These are phyloP conservation scores for Procambarus virginalis DNA, from an alignment of 1,140 invertebrate genomes.

Conservation along the genomic window DNA sequence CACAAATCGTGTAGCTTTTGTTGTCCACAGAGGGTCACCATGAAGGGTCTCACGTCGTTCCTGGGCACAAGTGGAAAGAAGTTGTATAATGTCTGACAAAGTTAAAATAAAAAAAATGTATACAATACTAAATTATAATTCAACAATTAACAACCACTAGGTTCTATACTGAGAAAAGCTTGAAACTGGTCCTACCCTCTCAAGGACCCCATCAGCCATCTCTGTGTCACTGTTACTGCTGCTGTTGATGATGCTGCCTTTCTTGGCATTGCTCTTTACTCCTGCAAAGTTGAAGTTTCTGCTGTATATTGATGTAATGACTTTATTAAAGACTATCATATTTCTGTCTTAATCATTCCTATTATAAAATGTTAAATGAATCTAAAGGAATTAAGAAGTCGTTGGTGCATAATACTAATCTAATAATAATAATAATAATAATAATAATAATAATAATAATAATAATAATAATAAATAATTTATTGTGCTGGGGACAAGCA, in stretches of 20 bases:
- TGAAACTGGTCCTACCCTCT: neutral
- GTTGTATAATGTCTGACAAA: neutral
- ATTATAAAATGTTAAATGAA: too few relatives aligned
- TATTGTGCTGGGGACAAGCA: too few relatives aligned
- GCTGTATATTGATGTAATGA: too few relatives aligned
- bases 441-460: too few relatives aligned
- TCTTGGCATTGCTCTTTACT: neutral
- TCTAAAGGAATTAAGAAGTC: too few relatives aligned
- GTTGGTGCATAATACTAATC: too few relatives aligned
- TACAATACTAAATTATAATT: neutral
- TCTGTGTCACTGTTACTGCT: neutral
- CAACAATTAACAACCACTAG: neutral
- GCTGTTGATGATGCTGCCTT: neutral
- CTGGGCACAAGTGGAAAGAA: neutral
- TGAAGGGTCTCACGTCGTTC: neutral
- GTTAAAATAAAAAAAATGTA: neutral
- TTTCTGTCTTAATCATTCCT: too few relatives aligned
- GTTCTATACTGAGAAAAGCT: neutral
- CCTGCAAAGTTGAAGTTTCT: neutral
- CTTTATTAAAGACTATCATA: too few relatives aligned
- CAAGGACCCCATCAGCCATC: neutral
- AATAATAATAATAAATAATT: too few relatives aligned
- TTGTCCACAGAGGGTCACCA: neutral
- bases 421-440: too few relatives aligned
- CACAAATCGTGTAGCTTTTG: neutral